A percentile compares a stretch with the other conserved stretches of the same genome.
Evolutionary conservation across 2,113 vertebrate genomes (phyloP).

Genomic region (Barbus barbus): DNA sequence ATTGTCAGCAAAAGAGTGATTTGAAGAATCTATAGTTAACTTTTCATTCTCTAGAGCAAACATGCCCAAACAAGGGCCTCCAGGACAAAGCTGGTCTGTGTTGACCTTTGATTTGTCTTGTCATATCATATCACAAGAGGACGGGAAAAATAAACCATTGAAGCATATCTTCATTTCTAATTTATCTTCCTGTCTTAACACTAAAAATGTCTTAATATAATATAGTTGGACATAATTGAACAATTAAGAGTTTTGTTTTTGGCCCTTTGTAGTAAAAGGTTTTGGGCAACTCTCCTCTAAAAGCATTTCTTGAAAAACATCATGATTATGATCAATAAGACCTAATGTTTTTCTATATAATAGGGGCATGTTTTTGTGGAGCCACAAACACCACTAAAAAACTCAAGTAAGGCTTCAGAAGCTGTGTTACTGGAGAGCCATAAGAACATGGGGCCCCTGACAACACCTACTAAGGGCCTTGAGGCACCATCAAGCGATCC

Average conservation of each 20-base stretch:
- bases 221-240: background rate
- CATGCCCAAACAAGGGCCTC: background rate
- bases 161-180: background rate
- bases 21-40: background rate
- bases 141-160: background rate
- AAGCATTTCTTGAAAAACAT: background rate
- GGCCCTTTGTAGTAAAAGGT: background rate
- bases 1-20: background rate
- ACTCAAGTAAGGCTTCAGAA: constrained; percentile 70
- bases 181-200: background rate
- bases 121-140: background rate
- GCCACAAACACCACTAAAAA: constrained; percentile 67
- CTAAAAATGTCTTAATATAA: background rate
- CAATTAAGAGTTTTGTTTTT: background rate
- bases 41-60: background rate
- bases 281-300: background rate
- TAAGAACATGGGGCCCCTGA: constrained; percentile 76
- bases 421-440: constrained; percentile 62
- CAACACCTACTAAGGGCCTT: constrained; percentile 86
- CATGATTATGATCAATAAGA: background rate
- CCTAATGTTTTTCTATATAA: constrained; percentile 10
- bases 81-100: background rate
- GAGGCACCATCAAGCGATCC: constrained; percentile 81
- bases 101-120: background rate
- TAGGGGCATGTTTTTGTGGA: constrained; percentile 79